These are phyloP conservation scores for Tachystola acroxantha DNA, from an alignment of 2,888 invertebrate species.

Conservation along the genomic window DNA sequence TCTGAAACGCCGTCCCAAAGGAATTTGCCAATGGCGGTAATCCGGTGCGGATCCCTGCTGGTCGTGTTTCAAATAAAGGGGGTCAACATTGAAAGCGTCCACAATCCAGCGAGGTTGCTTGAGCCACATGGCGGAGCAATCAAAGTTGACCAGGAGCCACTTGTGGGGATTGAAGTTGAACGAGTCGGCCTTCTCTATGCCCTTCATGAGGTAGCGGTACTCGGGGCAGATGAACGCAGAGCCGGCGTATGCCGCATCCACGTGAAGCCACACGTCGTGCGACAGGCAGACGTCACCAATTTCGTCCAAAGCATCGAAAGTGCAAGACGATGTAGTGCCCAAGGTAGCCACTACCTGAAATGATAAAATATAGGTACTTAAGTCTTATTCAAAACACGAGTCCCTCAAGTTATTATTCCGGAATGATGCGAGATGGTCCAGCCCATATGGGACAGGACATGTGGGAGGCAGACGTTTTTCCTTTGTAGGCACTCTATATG, in stretches of 20 bases:
- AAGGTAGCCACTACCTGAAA: slow-evolving; percentile 89
- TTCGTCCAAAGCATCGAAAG: slow-evolving; percentile 94
- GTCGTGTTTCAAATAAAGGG: slow-evolving; percentile 96
- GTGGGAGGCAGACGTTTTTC: too few relatives aligned
- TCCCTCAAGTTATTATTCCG: too few relatives aligned
- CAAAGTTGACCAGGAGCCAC: slow-evolving; percentile 99
- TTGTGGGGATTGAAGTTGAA: slow-evolving; percentile 99
- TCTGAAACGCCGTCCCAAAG: slow-evolving; percentile 94
- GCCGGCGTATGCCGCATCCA: slow-evolving; percentile 98
- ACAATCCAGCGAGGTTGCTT: slow-evolving; percentile 93
- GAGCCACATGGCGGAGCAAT: slow-evolving; percentile 99
- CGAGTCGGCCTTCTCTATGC: slow-evolving; percentile 93
- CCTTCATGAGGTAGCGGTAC: slow-evolving; percentile 92
- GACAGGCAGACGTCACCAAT: slow-evolving; percentile 91
- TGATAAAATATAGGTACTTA: too few relatives aligned
- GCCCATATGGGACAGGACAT: too few relatives aligned
- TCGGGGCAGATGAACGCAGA: slow-evolving; percentile 98
- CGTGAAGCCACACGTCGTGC: slow-evolving; percentile 93
- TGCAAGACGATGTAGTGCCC: slow-evolving; percentile 97
- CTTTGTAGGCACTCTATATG: too few relatives aligned
- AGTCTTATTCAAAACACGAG: too few relatives aligned
- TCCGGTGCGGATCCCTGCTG: slow-evolving; percentile 94
- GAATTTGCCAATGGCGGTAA: slow-evolving; percentile 98
- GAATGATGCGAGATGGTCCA: too few relatives aligned
- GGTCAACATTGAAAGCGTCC: slow-evolving; percentile 98